Evolutionary conservation across 2,888 invertebrate species (phyloP), one percentile per base, ranked within the genome.

Genomic region (Biston betularia): DNA sequence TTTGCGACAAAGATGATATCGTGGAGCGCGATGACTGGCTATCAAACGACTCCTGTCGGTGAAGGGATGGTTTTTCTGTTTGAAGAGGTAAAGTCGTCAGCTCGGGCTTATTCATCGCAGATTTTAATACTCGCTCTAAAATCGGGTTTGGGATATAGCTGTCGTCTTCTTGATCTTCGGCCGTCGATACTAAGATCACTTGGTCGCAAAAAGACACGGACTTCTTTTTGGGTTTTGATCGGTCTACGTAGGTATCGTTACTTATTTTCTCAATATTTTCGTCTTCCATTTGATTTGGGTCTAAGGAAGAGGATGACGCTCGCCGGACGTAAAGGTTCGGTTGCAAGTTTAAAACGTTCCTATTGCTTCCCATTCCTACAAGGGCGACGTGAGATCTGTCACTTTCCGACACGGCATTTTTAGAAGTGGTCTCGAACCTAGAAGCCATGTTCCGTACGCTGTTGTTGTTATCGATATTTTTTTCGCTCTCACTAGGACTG

Each of bases 171-270:
- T 98, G 97, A 77, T 98, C 98, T 79, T 98, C 98, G 0, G 98
- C 98, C 0, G 98, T 98, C 6, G 98, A 98, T 11, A 98, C 98
- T 63, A 98, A 90, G 70, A 98, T 98, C 0, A 98, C 98, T 89
- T 98, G 98, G 85, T 98, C 98, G 81, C 98, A 98, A 88, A 98
- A 98, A 0, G 98, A 98, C 6, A 98, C 98, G 65, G 97, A 98
- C 87, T 98, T 98, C 94, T 98, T 98, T 83, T 97, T 97, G 0
- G 96, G 95, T 66, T 96, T 94, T 58, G 95, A 94, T 0, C 91
- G 87, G 72, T 95, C 95, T 11, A 88, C 89, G 68, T 93, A 91
- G 0, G 80, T 82, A 42, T 90, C 89, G 60, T 83, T 91, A 11
- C 81, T 78, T 0, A 79, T 76, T 75, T 90, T 92, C 72, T 91